phyloP scores from a whole-genome alignment of 2,888 invertebrate species.

The Ferrisia virgata region DNA sequence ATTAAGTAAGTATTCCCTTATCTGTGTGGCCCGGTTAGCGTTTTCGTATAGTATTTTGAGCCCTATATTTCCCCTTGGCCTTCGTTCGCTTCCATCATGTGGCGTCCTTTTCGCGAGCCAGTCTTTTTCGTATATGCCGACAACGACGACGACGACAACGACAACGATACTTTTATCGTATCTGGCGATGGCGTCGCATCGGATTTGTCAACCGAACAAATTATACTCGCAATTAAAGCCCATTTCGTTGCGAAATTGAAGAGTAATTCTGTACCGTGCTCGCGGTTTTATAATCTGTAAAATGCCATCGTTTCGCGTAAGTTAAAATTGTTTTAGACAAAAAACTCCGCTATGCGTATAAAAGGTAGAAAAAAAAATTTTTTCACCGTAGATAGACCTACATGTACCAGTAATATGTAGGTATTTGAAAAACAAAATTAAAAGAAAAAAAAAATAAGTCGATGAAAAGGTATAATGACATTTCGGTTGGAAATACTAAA shows the following conservation, averaged over 20 bases:
- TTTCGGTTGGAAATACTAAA: background rate
- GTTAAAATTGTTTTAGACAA: background rate
- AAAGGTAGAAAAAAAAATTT: too few species aligned
- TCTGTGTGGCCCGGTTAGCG: background rate
- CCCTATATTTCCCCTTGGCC: background rate
- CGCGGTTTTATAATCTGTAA: background rate
- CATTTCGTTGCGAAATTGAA: conserved; percentile 5
- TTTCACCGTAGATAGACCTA: too few species aligned
- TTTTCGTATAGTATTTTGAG: background rate
- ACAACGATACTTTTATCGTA: background rate
- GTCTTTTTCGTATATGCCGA: background rate
- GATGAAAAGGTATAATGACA: background rate
- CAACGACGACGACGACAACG: too few species aligned
- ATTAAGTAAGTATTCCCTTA: conserved; percentile 22
- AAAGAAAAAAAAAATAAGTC: background rate
- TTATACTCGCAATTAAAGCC: conserved; percentile 20
- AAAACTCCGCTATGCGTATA: too few species aligned
- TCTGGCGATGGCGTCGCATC: conserved; percentile 8
- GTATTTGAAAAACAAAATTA: too few species aligned
- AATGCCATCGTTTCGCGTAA: background rate
- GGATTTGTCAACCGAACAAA: conserved; percentile 24
- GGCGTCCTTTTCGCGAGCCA: too few species aligned
- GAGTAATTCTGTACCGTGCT: background rate
- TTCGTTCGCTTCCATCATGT: too few species aligned
- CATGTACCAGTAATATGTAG: too few species aligned